A percentile compares a stretch with the other conserved stretches of the same genome.
Conservation (phyloP, 2,113 vertebrate species). For the Butastur rufipennis region DNA sequence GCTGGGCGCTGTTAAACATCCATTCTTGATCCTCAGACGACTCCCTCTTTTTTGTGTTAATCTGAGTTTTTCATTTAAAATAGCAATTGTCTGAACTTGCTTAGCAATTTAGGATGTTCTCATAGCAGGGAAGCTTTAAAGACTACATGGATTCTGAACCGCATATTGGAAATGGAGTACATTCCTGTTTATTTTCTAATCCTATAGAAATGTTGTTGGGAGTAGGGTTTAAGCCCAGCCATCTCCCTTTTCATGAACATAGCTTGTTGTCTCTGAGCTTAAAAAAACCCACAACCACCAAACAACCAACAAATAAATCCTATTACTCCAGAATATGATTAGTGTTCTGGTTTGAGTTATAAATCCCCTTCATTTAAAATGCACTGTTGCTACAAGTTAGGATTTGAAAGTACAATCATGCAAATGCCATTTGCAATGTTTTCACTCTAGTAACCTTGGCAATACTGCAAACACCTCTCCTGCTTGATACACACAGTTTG, state of each 20-base stretch:
- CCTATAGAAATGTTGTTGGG: slow-evolving; percentile 22
- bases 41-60: background rate
- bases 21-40: background rate
- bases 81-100: slow-evolving; percentile 43
- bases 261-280: slow-evolving; percentile 24
- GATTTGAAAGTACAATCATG: slow-evolving; percentile 69
- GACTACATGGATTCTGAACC: background rate
- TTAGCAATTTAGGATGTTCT: slow-evolving; percentile 29
- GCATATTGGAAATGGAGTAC: background rate
- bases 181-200: slow-evolving; percentile 33
- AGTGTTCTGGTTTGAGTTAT: slow-evolving; percentile 64
- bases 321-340: slow-evolving; percentile 65
- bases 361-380: slow-evolving; percentile 70
- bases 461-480: slow-evolving; percentile 63
- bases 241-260: background rate
- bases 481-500: slow-evolving; percentile 54
- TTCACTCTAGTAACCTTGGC: slow-evolving; percentile 68
- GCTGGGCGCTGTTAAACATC: slow-evolving; percentile 19
- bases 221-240: slow-evolving; percentile 17
- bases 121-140: background rate
- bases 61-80: slow-evolving; percentile 41
- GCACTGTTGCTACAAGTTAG: slow-evolving; percentile 67
- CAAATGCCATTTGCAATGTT: slow-evolving; percentile 66
- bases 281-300: slow-evolving; percentile 12
- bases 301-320: slow-evolving; percentile 61